Conservation (phyloP, 2,113 vertebrate species). For the Falco punctatus region DNA sequence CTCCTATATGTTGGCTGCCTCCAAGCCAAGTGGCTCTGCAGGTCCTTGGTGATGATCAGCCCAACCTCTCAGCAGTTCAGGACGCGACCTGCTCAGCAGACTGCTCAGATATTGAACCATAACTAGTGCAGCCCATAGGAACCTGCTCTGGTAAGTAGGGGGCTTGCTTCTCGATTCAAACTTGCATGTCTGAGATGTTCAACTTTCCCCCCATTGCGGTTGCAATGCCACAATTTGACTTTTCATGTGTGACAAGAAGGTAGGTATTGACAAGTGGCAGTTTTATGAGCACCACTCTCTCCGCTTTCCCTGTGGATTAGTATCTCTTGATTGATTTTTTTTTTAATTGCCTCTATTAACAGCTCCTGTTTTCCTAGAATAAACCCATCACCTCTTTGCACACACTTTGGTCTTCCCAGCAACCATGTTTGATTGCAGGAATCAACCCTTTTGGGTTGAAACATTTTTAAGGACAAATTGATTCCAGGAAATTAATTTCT, state of each 20-base stretch:
- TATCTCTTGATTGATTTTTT: background rate
- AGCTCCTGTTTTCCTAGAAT: background rate
- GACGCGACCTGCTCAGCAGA: background rate
- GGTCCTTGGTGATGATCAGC: background rate
- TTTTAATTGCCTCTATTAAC: background rate
- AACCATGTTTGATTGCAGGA: background rate
- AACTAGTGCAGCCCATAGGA: background rate
- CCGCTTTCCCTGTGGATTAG: background rate
- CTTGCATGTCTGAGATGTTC: background rate
- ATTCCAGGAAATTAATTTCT: background rate
- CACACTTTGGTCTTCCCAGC: background rate
- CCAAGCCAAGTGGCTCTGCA: background rate
- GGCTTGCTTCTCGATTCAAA: background rate
- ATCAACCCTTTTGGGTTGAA: background rate
- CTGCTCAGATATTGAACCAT: background rate
- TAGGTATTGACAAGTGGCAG: background rate
- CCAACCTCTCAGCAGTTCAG: background rate
- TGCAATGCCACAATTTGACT: background rate
- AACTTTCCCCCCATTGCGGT: fast-evolving
- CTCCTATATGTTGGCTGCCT: background rate
- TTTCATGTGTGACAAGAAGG: background rate
- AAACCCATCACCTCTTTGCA: background rate
- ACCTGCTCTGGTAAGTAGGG: background rate
- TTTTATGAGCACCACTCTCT: background rate
- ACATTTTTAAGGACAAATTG: background rate